A percentile compares a stretch with the other conserved stretches of the same genome.
These are phyloP conservation scores for Scatophagus argus DNA, from an alignment of 2,113 vertebrate species.

Conservation along the genomic window DNA sequence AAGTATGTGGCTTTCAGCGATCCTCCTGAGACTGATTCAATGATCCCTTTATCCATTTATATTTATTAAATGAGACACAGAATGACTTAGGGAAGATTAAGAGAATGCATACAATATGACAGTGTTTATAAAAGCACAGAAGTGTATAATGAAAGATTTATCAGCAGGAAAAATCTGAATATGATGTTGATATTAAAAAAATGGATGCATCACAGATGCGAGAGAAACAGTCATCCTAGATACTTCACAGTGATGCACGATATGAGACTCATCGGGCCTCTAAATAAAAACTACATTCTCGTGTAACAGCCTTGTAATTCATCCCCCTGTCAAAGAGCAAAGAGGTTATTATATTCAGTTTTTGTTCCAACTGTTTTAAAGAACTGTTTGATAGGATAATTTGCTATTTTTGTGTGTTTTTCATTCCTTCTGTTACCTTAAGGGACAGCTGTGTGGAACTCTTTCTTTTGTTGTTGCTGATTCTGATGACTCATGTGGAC, in stretches of 20 bases:
- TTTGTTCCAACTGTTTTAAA: too few species aligned
- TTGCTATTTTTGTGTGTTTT: too few species aligned
- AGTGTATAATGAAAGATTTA: constrained; percentile 12
- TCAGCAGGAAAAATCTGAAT: background rate
- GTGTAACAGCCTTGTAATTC: background rate
- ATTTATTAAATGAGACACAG: background rate
- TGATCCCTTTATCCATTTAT: constrained; percentile 1
- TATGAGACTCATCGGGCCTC: background rate
- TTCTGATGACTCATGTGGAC: too few species aligned
- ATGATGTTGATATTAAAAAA: background rate
- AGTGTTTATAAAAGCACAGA: constrained; percentile 1
- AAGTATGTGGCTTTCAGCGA: constrained; percentile 26
- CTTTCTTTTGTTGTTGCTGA: too few species aligned
- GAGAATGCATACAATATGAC: background rate
- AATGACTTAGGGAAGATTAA: background rate
- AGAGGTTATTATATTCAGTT: too few species aligned
- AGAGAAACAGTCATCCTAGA: background rate
- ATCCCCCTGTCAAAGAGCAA: too few species aligned
- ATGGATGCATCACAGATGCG: background rate
- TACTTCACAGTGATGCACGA: background rate
- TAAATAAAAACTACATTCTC: background rate
- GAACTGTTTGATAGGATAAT: too few species aligned
- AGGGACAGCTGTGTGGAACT: too few species aligned
- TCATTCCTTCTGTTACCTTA: too few species aligned
- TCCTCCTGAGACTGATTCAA: background rate